Conservation (phyloP, 2,797 vertebrate genomes). For the Rhinichthys osculus region DNA sequence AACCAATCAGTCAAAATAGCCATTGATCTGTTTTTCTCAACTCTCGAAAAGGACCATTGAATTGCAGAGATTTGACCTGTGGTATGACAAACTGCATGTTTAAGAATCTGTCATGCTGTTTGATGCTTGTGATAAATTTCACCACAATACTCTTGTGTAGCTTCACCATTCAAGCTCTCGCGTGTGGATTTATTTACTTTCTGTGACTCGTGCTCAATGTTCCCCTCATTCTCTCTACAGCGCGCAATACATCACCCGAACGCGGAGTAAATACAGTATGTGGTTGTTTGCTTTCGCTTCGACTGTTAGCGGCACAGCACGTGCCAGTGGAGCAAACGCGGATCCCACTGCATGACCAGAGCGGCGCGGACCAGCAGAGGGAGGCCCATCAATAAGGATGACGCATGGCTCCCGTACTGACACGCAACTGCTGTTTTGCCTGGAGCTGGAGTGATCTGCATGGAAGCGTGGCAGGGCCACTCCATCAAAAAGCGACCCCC, state of each 20-base stretch:
- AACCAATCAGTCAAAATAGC: neutral
- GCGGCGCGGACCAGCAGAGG: conserved; percentile 24
- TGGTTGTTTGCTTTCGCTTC: neutral
- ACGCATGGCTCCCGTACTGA: conserved; percentile 52
- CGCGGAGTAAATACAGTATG: conserved; percentile 27
- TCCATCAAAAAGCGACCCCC: conserved; percentile 57
- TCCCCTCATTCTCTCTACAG: conserved; percentile 18
- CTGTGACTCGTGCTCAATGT: conserved; percentile 34
- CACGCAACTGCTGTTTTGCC: conserved; percentile 53
- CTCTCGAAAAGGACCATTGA: neutral
- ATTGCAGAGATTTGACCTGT: neutral
- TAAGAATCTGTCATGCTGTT: conserved; percentile 10
- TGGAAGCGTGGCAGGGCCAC: conserved; percentile 54
- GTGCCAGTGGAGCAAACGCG: conserved; percentile 14
- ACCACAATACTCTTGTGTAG: neutral
- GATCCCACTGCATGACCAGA: conserved; percentile 12
- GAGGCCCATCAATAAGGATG: conserved; percentile 60
- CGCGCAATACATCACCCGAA: conserved; percentile 28
- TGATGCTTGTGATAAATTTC: conserved; percentile 23
- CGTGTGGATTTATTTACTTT: conserved; percentile 36
- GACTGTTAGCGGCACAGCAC: neutral
- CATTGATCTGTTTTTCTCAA: neutral
- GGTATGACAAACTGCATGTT: neutral
- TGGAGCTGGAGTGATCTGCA: conserved; percentile 55
- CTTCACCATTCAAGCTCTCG: neutral